These are phyloP conservation scores for Euwallacea similis DNA, from an alignment of 1,140 invertebrate genomes.

Conservation along the genomic window DNA sequence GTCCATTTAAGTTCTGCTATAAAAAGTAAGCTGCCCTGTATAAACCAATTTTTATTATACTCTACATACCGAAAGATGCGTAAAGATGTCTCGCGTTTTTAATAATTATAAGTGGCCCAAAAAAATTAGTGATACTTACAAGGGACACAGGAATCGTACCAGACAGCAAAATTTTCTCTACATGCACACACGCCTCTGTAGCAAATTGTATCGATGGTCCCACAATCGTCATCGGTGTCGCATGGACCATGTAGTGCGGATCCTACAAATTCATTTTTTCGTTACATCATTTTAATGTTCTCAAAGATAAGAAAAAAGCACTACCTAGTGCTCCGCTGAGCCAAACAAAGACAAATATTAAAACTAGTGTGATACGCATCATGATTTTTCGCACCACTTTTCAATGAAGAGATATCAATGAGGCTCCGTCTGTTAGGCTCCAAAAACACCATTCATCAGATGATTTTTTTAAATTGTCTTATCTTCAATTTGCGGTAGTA, in stretches of 20 bases:
- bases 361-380: background rate
- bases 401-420: background rate
- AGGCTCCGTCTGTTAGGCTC: constrained; percentile 1
- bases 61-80: too few relatives aligned
- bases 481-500: constrained; percentile 9
- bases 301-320: background rate
- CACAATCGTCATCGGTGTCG: constrained; percentile 43
- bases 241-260: constrained; percentile 43
- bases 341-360: constrained; percentile 6
- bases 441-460: constrained; percentile 3
- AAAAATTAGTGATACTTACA: constrained; percentile 36
- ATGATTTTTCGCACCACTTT: background rate
- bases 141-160: constrained; percentile 43
- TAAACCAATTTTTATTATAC: too few relatives aligned
- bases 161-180: constrained; percentile 40
- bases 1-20: too few relatives aligned
- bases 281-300: background rate
- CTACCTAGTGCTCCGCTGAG: constrained; percentile 11
- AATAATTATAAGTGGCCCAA: too few relatives aligned
- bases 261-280: constrained; percentile 46
- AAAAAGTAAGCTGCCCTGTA: too few relatives aligned
- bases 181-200: constrained; percentile 42
- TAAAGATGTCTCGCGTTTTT: too few relatives aligned
- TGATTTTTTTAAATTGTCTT: constrained; percentile 1
- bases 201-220: constrained; percentile 46